Evolutionary conservation across 2,797 vertebrate genomes (phyloP).

Genomic region (Microctenopoma lineatum): DNA sequence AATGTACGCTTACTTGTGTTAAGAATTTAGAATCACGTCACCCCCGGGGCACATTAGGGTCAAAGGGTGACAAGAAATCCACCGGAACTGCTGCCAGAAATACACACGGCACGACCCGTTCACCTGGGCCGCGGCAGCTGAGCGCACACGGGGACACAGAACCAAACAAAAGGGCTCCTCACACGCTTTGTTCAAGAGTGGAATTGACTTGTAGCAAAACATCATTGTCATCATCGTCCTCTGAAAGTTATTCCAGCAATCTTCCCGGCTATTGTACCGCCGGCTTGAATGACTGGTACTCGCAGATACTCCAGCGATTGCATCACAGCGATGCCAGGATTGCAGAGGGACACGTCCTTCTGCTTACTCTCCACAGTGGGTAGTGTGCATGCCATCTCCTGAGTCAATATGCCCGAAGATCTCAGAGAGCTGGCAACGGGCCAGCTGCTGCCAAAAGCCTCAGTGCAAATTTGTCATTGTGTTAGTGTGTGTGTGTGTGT

Average conservation of each 20-base stretch:
- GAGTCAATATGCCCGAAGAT: conserved; percentile 57
- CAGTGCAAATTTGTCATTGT: conserved; percentile 22
- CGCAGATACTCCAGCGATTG: conserved; percentile 20
- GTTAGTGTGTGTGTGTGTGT: conserved; percentile 14
- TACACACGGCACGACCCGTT: conserved; percentile 1
- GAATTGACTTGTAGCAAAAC: neutral
- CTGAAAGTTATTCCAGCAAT: conserved; percentile 8
- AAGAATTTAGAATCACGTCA: neutral
- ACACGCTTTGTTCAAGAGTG: neutral
- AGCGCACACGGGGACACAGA: neutral
- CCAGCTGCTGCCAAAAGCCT: conserved; percentile 36
- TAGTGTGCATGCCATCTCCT: conserved; percentile 58
- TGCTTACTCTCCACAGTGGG: conserved; percentile 59
- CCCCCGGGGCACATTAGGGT: neutral
- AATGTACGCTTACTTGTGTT: neutral
- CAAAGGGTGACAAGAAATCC: conserved; percentile 11
- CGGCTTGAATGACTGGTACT: conserved; percentile 21
- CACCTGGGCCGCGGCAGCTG: conserved; percentile 2
- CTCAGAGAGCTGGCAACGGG: conserved; percentile 10
- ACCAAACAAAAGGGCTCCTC: neutral
- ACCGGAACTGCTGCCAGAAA: conserved; percentile 15
- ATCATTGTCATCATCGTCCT: neutral
- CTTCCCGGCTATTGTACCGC: neutral
- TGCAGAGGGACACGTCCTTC: conserved; percentile 36
- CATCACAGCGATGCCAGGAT: conserved; percentile 46